Evolutionary conservation across 2,888 invertebrate genomes (phyloP).

Genomic region (Ditula angustiorana): DNA sequence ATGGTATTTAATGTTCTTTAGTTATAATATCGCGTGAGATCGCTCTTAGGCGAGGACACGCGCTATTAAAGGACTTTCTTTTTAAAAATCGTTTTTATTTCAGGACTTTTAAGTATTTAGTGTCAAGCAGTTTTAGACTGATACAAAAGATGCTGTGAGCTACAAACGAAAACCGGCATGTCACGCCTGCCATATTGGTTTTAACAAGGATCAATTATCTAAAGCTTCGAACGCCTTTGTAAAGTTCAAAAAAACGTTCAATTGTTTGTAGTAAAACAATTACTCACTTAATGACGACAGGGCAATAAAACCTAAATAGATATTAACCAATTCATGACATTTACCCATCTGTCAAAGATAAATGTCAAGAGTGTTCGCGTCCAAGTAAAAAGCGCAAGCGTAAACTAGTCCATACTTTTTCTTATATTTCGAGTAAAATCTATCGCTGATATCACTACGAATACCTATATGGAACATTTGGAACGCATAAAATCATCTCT

Average conservation of each 20-base stretch:
- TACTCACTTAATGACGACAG: constrained; percentile 12
- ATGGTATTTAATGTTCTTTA: too few species aligned
- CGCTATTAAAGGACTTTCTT: too few species aligned
- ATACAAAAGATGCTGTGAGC: neutral
- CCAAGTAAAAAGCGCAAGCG: constrained; percentile 30
- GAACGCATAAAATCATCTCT: too few species aligned
- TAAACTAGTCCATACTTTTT: neutral
- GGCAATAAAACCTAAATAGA: constrained; percentile 5
- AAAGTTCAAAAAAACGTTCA: constrained; percentile 7
- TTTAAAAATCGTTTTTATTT: too few species aligned
- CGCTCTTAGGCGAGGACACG: too few species aligned
- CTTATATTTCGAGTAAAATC: too few species aligned
- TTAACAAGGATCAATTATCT: neutral
- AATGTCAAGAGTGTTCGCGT: constrained; percentile 38
- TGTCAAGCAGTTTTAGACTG: too few species aligned
- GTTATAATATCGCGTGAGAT: too few species aligned
- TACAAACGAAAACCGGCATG: neutral
- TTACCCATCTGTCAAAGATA: constrained; percentile 37
- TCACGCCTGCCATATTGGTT: neutral
- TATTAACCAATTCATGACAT: constrained; percentile 23
- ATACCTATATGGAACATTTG: too few species aligned
- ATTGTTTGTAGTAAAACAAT: constrained; percentile 20
- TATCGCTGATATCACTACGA: too few species aligned
- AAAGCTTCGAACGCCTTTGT: neutral
- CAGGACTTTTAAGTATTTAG: too few species aligned